Evolutionary conservation across 35 echinoderm and acorn worm species (phyloP).

Genomic region (Heliocidaris erythrogramma): DNA sequence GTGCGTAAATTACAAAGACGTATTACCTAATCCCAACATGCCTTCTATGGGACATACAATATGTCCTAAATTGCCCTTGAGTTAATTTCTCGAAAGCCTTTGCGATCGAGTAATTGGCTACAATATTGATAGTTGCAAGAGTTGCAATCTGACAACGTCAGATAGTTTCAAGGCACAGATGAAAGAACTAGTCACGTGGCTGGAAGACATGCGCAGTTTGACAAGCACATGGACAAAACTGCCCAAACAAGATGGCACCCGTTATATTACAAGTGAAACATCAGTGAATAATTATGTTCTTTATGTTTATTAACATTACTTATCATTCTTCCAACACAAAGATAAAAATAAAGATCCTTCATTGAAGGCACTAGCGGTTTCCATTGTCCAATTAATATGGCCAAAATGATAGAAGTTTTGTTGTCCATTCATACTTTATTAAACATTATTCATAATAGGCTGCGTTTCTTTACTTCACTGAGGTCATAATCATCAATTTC

Average conservation of each 20-base stretch:
- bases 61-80: no score
- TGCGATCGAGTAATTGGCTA: not conserved
- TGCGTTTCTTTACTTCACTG: not conserved
- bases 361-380: not conserved
- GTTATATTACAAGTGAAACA: not conserved
- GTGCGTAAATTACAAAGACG: no score
- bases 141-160: no score
- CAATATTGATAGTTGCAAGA: not conserved
- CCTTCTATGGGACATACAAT: no score
- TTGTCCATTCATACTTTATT: not conserved
- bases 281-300: not conserved
- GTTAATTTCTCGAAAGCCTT: no score
- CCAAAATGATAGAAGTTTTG: not conserved
- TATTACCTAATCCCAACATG: no score
- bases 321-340: not conserved
- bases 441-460: not conserved
- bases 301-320: not conserved
- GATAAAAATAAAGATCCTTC: conserved; percentile 13
- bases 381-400: not conserved
- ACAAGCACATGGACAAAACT: not conserved
- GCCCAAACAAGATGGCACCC: no score
- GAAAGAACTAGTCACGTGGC: not conserved
- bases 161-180: not conserved
- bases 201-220: not conserved
- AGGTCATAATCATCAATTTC: not conserved